phyloP scores from a whole-genome alignment of 2,113 vertebrate species.

The Peromyscus maniculatus region DNA sequence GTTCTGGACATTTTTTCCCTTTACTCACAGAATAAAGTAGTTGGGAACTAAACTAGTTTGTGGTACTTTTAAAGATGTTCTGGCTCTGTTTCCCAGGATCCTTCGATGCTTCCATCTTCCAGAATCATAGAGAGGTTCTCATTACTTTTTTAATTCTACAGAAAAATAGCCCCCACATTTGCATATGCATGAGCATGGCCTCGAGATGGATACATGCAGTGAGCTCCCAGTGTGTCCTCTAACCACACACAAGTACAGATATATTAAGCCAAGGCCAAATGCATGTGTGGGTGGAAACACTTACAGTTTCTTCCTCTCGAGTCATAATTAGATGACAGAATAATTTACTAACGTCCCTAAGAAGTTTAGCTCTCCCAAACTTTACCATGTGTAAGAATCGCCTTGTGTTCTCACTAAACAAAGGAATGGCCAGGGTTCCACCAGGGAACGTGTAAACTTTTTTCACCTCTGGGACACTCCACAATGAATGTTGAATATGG shows the following conservation, averaged over 20 bases:
- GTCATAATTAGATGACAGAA: constrained; percentile 79
- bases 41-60: constrained; percentile 13
- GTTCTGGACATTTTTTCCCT: constrained; percentile 60
- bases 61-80: constrained; percentile 57
- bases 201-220: constrained; percentile 64
- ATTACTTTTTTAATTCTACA: constrained; percentile 73
- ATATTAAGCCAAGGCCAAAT: constrained; percentile 78
- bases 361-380: constrained; percentile 70
- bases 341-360: constrained; percentile 73
- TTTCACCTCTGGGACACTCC: not conserved
- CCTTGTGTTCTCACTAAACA: not conserved
- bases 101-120: constrained; percentile 39
- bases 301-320: constrained; percentile 68
- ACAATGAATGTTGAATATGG: not conserved
- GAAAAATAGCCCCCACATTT: constrained; percentile 67
- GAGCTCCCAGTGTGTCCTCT: constrained; percentile 54
- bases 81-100: constrained; percentile 46
- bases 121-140: constrained; percentile 59
- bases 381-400: constrained; percentile 33
- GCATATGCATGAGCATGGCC: constrained; percentile 71
- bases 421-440: not conserved
- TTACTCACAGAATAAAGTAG: constrained; percentile 52
- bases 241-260: constrained; percentile 68
- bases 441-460: not conserved
- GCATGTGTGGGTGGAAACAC: constrained; percentile 72